phyloP scores from a whole-genome alignment of 2,113 vertebrate species.

The Apteryx owenii region DNA sequence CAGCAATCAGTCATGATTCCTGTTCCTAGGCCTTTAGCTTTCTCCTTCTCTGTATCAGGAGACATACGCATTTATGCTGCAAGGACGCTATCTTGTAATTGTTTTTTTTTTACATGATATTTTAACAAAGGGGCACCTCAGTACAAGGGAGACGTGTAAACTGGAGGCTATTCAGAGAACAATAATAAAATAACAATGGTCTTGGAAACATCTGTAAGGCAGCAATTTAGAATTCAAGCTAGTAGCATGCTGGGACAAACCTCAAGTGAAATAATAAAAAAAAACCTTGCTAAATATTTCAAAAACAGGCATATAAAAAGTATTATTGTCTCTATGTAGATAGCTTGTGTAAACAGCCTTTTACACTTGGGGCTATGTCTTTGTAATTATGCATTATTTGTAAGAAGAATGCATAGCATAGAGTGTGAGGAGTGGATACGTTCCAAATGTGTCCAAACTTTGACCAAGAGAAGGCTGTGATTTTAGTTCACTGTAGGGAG shows the following conservation, averaged over 20 bases:
- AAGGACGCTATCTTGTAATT: rapidly evolving
- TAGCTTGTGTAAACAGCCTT: not conserved
- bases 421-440: not conserved
- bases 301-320: not conserved
- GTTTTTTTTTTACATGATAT: not conserved
- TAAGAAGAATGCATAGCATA: not conserved
- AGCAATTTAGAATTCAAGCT: not conserved
- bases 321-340: not conserved
- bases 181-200: not conserved
- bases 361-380: not conserved
- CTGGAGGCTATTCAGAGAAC: not conserved
- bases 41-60: not conserved
- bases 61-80: not conserved
- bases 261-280: slow-evolving; percentile 12
- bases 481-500: slow-evolving; percentile 18
- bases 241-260: slow-evolving; percentile 19
- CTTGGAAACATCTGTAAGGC: slow-evolving; percentile 26
- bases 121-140: not conserved
- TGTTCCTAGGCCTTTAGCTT: not conserved
- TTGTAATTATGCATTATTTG: not conserved
- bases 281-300: slow-evolving; percentile 31
- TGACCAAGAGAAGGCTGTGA: not conserved
- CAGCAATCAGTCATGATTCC: rapidly evolving
- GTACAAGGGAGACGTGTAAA: not conserved
- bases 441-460: not conserved